Conservation (phyloP, 2,797 vertebrate species). For the Psittacula derbiana region DNA sequence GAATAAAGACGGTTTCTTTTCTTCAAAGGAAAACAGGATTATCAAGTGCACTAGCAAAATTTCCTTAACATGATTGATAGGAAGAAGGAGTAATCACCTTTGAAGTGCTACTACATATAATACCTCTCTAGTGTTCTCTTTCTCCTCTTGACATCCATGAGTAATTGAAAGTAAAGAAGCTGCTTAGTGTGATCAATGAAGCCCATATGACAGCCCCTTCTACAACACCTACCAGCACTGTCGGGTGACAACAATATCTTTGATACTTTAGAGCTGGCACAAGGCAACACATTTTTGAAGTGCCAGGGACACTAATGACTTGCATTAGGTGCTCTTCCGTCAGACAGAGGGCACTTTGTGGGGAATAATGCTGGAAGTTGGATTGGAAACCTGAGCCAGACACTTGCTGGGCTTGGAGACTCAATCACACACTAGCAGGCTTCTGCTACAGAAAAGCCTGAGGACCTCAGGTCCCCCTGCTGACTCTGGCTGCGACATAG, state of each 20-base stretch:
- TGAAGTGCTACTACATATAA: conserved; percentile 77
- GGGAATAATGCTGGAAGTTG: background rate
- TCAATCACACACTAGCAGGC: background rate
- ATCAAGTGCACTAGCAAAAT: conserved; percentile 74
- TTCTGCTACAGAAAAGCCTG: background rate
- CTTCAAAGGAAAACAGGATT: conserved; percentile 77
- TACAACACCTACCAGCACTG: conserved; percentile 52
- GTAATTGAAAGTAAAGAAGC: conserved; percentile 76
- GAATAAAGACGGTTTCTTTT: conserved; percentile 63
- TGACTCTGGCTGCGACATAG: background rate
- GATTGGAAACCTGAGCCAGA: background rate
- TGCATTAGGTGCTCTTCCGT: background rate
- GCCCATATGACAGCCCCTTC: conserved; percentile 67
- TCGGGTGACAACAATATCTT: conserved; percentile 40
- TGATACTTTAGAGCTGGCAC: conserved; percentile 37
- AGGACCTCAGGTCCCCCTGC: background rate
- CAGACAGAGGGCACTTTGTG: background rate
- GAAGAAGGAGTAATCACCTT: conserved; percentile 78
- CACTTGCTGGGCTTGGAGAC: background rate
- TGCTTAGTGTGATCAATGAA: conserved; percentile 74
- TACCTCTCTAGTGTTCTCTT: conserved; percentile 70
- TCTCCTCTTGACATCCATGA: conserved; percentile 73
- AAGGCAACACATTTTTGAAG: conserved; percentile 61
- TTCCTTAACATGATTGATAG: conserved; percentile 79
- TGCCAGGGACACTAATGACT: conserved; percentile 8